Percentiles rank a stretch among this genome's conserved stretches.
Evolutionary conservation across 2,888 invertebrate genomes (phyloP).

Genomic region (Polylopha cassiicola): DNA sequence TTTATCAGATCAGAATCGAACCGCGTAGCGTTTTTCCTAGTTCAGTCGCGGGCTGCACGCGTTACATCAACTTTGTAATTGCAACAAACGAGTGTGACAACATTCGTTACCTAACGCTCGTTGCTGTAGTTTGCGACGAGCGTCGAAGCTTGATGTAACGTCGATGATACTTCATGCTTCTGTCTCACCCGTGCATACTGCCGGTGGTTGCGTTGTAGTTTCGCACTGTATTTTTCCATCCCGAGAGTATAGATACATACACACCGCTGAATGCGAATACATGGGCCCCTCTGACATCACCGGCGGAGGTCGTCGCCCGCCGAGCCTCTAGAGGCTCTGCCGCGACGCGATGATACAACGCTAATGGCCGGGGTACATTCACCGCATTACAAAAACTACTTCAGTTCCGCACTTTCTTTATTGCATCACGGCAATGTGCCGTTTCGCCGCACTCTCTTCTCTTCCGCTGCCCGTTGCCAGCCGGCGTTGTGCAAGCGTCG

Average conservation of each 20-base stretch:
- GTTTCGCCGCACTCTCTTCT: conserved; percentile 71
- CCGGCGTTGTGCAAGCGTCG: conserved; percentile 58
- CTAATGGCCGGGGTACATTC: conserved; percentile 71
- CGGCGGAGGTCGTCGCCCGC: conserved; percentile 62
- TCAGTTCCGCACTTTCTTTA: conserved; percentile 76
- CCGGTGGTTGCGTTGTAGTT: conserved; percentile 36
- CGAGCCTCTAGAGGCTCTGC: conserved; percentile 41
- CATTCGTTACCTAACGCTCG: conserved; percentile 62
- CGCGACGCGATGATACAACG: conserved; percentile 62
- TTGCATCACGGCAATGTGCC: conserved; percentile 68
- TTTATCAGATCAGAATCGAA: conserved; percentile 3
- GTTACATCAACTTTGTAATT: conserved; percentile 60
- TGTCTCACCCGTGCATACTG: conserved; percentile 27
- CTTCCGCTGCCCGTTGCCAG: conserved; percentile 53
- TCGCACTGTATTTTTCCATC: conserved; percentile 49
- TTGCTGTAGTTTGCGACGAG: conserved; percentile 54
- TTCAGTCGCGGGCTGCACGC: conserved; percentile 25
- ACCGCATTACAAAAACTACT: conserved; percentile 74
- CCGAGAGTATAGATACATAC: conserved; percentile 47
- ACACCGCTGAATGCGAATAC: conserved; percentile 40
- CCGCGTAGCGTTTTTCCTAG: conserved; percentile 13
- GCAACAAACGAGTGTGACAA: conserved; percentile 67
- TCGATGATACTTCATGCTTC: conserved; percentile 40
- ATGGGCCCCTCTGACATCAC: conserved; percentile 50
- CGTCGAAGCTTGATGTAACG: conserved; percentile 58